Conservation (phyloP, 2,888 invertebrate genomes). For the Rhabditoides inermis region DNA sequence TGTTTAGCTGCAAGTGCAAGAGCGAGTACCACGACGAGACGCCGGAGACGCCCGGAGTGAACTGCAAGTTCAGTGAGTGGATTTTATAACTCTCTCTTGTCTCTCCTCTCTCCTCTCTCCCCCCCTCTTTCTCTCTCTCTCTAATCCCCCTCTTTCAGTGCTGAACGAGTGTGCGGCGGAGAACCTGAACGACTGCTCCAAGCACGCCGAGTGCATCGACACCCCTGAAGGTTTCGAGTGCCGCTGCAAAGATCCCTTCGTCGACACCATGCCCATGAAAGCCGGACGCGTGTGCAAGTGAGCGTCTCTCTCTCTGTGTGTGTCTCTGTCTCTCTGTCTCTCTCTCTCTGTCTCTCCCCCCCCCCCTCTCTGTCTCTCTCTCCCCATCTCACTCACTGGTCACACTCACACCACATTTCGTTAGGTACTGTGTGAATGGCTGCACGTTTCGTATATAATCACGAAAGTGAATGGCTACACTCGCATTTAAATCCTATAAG, state of each 20-base stretch:
- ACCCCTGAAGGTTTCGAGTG: conserved; percentile 47
- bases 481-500: no score
- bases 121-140: neutral
- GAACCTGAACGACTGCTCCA: conserved; percentile 37
- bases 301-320: no score
- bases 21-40: conserved; percentile 42
- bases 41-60: conserved; percentile 32
- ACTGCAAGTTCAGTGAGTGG: conserved; percentile 39
- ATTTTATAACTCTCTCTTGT: neutral
- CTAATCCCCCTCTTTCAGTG: conserved; percentile 19
- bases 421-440: no score
- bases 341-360: no score
- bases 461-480: no score
- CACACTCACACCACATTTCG: no score
- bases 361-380: no score
- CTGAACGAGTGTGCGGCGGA: conserved; percentile 37
- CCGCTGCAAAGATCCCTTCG: conserved; percentile 31
- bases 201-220: conserved; percentile 48
- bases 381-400: no score
- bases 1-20: conserved; percentile 16
- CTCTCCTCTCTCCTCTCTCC: neutral
- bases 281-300: conserved; percentile 34
- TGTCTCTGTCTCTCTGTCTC: no score
- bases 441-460: no score
- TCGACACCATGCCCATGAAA: conserved; percentile 24